Evolutionary conservation across 53 echinoderm and acorn worm genomes (phyloP).

Genomic region (Antedon mediterranea): DNA sequence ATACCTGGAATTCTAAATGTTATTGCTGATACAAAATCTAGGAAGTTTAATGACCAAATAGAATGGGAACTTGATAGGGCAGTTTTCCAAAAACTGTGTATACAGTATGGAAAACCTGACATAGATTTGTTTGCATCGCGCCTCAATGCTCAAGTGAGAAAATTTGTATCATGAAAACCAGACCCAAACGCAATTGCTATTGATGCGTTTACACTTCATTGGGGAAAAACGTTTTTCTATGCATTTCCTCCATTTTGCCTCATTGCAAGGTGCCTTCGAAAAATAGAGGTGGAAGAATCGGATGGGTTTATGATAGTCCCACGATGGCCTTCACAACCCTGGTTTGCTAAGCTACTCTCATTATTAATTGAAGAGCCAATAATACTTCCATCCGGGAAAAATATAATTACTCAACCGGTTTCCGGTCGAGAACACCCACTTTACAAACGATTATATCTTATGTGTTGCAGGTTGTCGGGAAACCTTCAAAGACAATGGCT

Average conservation of each 20-base stretch:
- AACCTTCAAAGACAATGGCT: background rate
- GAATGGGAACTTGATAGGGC: constrained; percentile 32
- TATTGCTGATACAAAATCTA: no score
- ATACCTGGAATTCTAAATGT: no score
- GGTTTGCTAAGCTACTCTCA: no score
- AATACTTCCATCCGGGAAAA: background rate
- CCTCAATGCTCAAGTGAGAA: no score
- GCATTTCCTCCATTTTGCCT: background rate
- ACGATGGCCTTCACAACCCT: no score
- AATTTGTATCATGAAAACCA: background rate
- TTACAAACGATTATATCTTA: constrained; percentile 3
- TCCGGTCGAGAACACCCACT: constrained; percentile 12
- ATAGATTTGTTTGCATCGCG: constrained; percentile 11
- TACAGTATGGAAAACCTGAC: constrained; percentile 14
- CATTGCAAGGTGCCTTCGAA: background rate
- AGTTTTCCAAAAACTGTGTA: constrained; percentile 6
- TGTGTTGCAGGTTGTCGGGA: background rate
- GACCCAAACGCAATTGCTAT: background rate
- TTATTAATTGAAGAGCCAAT: constrained; percentile 21
- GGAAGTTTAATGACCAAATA: no score
- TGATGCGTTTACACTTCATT: constrained; percentile 2
- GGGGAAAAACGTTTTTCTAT: background rate
- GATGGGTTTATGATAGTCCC: background rate
- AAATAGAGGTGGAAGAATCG: background rate
- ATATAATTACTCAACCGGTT: background rate